Evolutionary conservation across 2,888 invertebrate species (phyloP), one percentile per base, ranked within the genome.

Genomic region (Leptopilina myrica): DNA sequence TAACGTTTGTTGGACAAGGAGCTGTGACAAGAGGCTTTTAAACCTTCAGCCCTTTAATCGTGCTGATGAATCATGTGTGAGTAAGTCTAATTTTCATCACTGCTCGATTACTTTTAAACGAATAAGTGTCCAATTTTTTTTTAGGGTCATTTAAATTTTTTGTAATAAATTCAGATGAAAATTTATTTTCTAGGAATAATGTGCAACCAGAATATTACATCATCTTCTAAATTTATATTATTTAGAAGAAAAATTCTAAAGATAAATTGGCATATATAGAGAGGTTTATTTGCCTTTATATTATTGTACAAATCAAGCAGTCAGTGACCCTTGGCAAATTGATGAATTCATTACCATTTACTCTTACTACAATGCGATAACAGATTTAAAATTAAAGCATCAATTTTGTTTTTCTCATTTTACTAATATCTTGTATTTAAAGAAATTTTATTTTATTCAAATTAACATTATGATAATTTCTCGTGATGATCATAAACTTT

Each of bases 31-130:
- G 53, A 33, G 56, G 73, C 73, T 73, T 73, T 56, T 73, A 73
- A 73, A 73, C 53, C 73, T 59, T 8, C 33, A 53, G n/a, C n/a
- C 56, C 56, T 73, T 40, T 73, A 26, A 73, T n/a, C 56, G 40
- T 56, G 11, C 12, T 8, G 11, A 40, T 53, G 53, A 56, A n/a
- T 53, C 73, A 40, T 33, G 43, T 8, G 56, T 56, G 56, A 56
- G 56, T 33, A 73, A 33, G 56, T 53, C 73, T 56, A 26, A 33
- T 56, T 73, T n/a, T 4, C 9, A 73, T n/a, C 33, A 56, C 73
- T 53, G 56, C n/a, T 53, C 73, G 56, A 56, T 73, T 26, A 56
- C 73, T 73, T 73, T 53, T 59, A 73, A 73, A 53, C 56, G 33
- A 15, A 40, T 59, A 73, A 73, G 56, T 73, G 73, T 26, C 49